Evolutionary conservation across 2,888 invertebrate genomes (phyloP).

Genomic region (Lasius platythorax): DNA sequence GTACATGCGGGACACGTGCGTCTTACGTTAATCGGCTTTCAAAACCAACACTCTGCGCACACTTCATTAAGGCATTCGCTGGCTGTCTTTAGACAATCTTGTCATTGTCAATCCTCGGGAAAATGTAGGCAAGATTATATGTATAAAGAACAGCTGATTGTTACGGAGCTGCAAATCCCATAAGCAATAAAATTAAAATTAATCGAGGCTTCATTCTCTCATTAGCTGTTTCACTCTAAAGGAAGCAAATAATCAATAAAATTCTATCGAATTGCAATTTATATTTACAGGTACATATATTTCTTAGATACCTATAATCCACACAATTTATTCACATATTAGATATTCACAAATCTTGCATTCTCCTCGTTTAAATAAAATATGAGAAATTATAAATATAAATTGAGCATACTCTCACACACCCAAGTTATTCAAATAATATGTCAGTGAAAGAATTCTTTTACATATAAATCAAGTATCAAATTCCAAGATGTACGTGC

Average conservation of each 20-base stretch:
- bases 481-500: background rate
- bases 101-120: background rate
- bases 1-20: conserved; percentile 18
- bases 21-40: conserved; percentile 14
- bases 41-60: conserved; percentile 41
- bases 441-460: background rate
- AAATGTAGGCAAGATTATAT: background rate
- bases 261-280: background rate
- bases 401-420: background rate
- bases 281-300: background rate
- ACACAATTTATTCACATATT: background rate
- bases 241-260: background rate
- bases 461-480: background rate
- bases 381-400: background rate
- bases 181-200: background rate
- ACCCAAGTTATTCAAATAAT: background rate
- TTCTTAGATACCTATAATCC: background rate
- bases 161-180: background rate
- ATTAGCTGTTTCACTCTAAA: background rate
- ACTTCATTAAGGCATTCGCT: background rate
- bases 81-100: background rate
- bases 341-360: background rate
- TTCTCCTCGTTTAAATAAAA: background rate
- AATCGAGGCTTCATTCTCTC: background rate
- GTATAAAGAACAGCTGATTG: background rate